Evolutionary conservation across 2,797 vertebrate species (phyloP), one percentile per base, ranked within the genome.

Genomic region (Ciconia nigra): DNA sequence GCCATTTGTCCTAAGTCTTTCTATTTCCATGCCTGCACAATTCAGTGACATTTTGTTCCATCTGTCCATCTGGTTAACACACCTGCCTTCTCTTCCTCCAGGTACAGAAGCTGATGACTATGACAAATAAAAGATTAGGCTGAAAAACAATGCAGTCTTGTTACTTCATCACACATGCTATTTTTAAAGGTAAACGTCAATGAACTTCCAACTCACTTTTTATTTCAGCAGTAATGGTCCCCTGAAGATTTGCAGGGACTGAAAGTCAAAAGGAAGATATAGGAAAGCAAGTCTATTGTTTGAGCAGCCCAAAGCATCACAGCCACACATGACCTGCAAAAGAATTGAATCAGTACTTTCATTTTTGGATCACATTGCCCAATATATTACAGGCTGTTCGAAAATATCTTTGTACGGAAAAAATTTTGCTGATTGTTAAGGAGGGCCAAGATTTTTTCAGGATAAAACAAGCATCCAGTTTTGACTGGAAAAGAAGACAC

Each of bases 1-100:
- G 49, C 25, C 72, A 59, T 92, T 97, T 96, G 46, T 65, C 51
- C 80, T 25, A 44, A 18, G 21, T 70, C 33, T 80, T 91, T 81
- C 83, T 80, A 11, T 84, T 97, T 96, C 90, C 83, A 74, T 10
- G 19, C 42, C 67, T 79, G 86, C 71, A 89, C 80, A 69, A 83
- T 88, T 89, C 54, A 42, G 90, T 86, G 82, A 94, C 74, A 95
- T 88, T 95, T 91, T 91, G 61, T 59, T 76, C 85, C 89, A 79
- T 86, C 76, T 63, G 96, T 93, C 93, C 96, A 94, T 97, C 87
- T 88, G 89, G 90, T 94, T 96, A 91, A 73, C 90, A 62, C 73
- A 95, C 62, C 84, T 97, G 95, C 83, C 71, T 88, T 91, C 69
- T 44, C 70, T 82, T 87, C 66, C 71, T 89, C 74, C 55, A 94